phyloP scores from a whole-genome alignment of 2,888 invertebrate species.

The Harpagoxenus sublaevis region DNA sequence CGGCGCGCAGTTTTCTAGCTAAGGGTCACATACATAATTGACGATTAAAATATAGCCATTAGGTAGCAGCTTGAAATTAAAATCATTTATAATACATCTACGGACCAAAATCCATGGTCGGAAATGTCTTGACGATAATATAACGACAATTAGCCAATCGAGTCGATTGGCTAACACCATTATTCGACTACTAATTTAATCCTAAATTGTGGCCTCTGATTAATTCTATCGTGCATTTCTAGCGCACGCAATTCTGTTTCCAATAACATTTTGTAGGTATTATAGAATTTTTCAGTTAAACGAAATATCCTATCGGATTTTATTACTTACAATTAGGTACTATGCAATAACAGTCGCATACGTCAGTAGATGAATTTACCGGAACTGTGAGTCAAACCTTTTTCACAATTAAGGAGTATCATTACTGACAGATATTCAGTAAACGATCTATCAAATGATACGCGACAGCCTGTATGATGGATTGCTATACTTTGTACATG shows the following conservation, averaged over 20 bases:
- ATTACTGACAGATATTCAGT: constrained; percentile 45
- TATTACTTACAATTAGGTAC: background rate
- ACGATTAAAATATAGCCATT: no score
- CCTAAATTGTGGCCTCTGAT: background rate
- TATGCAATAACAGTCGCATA: background rate
- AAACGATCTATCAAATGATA: constrained; percentile 53
- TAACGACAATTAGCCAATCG: no score
- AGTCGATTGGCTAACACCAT: no score
- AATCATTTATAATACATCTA: no score
- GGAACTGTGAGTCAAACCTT: constrained; percentile 28
- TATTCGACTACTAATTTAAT: background rate
- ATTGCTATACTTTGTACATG: constrained; percentile 25
- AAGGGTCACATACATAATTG: no score
- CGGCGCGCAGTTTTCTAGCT: no score
- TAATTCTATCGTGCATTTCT: background rate
- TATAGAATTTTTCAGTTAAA: background rate
- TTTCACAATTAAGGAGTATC: constrained; percentile 41
- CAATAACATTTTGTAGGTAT: background rate
- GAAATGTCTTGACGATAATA: no score
- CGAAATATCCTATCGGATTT: background rate
- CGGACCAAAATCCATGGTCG: no score
- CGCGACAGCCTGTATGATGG: constrained; percentile 42
- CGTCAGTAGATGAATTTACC: background rate
- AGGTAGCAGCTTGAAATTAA: no score
- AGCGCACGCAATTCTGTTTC: background rate